Conservation (phyloP, 2,888 invertebrate species). For the Cheilosia pagana region DNA sequence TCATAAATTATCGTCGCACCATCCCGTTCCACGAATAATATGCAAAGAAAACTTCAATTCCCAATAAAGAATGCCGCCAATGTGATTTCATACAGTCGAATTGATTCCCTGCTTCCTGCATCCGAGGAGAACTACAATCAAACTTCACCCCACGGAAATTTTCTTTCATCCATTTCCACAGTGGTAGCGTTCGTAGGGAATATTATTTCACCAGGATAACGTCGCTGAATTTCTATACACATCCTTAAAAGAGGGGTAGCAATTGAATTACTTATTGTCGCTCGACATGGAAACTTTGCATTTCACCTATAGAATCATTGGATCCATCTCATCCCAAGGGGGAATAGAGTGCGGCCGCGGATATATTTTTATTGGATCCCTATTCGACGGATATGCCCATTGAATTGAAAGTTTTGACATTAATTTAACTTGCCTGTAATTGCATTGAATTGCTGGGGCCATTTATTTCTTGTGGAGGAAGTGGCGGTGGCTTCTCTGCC, state of each 20-base stretch:
- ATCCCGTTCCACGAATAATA: background rate
- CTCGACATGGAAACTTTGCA: slow-evolving; percentile 67
- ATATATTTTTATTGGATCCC: slow-evolving; percentile 47
- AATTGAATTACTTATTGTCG: slow-evolving; percentile 58
- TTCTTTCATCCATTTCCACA: background rate
- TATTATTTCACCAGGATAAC: slow-evolving; percentile 22
- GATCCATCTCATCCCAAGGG: slow-evolving; percentile 34
- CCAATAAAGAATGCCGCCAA: slow-evolving; percentile 1
- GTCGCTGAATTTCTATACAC: slow-evolving; percentile 11
- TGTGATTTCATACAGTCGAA: slow-evolving; percentile 1
- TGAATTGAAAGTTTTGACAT: slow-evolving; percentile 74
- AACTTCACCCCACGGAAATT: slow-evolving; percentile 5
- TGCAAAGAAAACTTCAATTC: background rate
- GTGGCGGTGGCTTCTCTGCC: background rate
- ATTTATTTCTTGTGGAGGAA: slow-evolving; percentile 33
- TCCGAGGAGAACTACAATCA: slow-evolving; percentile 15
- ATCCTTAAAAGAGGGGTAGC: slow-evolving; percentile 6
- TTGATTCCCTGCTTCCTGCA: background rate
- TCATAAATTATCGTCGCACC: background rate
- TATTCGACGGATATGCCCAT: slow-evolving; percentile 61
- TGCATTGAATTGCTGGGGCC: slow-evolving; percentile 72
- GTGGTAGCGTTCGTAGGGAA: slow-evolving; percentile 5
- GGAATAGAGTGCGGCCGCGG: slow-evolving; percentile 33
- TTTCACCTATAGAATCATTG: slow-evolving; percentile 56
- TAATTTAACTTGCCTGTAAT: slow-evolving; percentile 71